These are phyloP conservation scores for Drosophila elegans DNA, from an alignment of 1,140 invertebrate genomes.

Conservation along the genomic window DNA sequence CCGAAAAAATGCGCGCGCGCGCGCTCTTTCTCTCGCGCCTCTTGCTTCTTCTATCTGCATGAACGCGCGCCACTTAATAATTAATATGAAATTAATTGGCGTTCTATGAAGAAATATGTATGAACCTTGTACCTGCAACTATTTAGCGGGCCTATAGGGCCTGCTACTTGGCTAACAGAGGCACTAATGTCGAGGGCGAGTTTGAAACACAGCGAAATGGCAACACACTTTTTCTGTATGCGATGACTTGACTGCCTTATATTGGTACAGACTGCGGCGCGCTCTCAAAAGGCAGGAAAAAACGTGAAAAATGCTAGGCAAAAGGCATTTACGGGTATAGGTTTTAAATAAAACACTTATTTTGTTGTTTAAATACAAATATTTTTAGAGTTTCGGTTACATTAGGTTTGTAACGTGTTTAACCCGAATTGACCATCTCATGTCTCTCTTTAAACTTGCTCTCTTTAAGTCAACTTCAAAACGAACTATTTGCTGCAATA, in stretches of 20 bases:
- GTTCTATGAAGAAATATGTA: constrained; percentile 3
- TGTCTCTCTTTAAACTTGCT: neutral
- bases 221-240: constrained; percentile 78
- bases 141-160: neutral
- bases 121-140: constrained; percentile 9
- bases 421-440: neutral
- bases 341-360: constrained; percentile 20
- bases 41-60: constrained; percentile 6
- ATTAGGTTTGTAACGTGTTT: constrained; percentile 22
- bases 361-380: neutral
- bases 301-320: constrained; percentile 13
- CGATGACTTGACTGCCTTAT: constrained; percentile 40
- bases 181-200: constrained; percentile 12
- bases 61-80: constrained; percentile 67
- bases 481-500: neutral
- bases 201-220: constrained; percentile 67
- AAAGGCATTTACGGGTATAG: constrained; percentile 18
- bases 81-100: constrained; percentile 47
- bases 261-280: constrained; percentile 53
- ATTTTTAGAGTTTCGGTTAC: constrained; percentile 11
- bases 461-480: neutral
- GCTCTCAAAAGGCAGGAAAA: constrained; percentile 51
- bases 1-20: constrained; percentile 51
- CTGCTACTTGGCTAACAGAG: constrained; percentile 8
- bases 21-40: constrained; percentile 19